phyloP scores from a whole-genome alignment of 92 coral and sea anemone species.

The Parazoanthus darwini region DNA sequence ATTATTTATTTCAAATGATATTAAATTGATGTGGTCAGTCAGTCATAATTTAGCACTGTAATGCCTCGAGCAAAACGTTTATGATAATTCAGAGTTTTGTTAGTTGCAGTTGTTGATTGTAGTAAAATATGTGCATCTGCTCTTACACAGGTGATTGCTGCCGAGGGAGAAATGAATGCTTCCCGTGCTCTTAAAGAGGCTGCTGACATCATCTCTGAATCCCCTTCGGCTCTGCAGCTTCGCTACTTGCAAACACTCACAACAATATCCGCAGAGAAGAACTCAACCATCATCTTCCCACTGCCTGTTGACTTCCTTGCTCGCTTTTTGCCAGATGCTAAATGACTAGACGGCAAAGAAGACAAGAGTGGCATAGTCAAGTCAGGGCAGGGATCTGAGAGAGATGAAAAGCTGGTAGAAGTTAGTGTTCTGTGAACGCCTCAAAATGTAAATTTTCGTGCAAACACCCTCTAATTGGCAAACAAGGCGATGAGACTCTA shows the following conservation, averaged over 20 bases:
- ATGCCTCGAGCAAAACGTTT: too few relatives aligned
- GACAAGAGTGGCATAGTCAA: background rate
- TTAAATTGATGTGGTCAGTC: too few relatives aligned
- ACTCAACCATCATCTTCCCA: conserved; percentile 92
- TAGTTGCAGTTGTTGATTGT: background rate
- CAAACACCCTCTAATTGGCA: background rate
- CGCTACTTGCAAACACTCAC: conserved; percentile 91
- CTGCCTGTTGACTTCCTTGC: conserved; percentile 81
- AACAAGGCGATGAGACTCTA: background rate
- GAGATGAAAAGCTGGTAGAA: background rate
- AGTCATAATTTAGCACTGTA: too few relatives aligned
- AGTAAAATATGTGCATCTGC: background rate
- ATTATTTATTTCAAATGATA: too few relatives aligned
- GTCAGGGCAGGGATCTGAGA: background rate
- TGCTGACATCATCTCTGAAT: conserved; percentile 87
- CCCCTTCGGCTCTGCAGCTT: conserved; percentile 88
- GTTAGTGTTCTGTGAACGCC: background rate
- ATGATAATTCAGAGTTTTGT: too few relatives aligned
- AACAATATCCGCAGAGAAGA: conserved; percentile 91
- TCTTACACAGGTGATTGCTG: conserved; percentile 80
- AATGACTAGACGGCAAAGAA: conserved; percentile 49
- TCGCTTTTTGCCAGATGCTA: conserved; percentile 67
- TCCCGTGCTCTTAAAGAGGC: conserved; percentile 95
- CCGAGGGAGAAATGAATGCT: conserved; percentile 95
- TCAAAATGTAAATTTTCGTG: background rate